A percentile compares a stretch with the other conserved stretches of the same genome.
These are phyloP conservation scores for Tolypeutes matacus DNA, from an alignment of 2,797 vertebrate genomes.

Conservation along the genomic window DNA sequence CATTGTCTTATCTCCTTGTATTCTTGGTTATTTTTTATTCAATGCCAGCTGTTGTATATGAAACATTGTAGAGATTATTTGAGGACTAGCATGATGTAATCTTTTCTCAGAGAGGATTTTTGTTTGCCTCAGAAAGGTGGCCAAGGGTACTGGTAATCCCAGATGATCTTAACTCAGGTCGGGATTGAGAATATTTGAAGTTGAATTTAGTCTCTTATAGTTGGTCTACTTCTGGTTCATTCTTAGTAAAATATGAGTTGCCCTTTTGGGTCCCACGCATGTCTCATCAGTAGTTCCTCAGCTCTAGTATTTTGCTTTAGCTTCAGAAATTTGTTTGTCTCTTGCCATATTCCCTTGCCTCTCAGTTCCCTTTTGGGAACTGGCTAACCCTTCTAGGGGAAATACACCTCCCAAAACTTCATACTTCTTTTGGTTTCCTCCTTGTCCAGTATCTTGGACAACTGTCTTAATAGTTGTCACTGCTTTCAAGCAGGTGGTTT, in stretches of 20 bases:
- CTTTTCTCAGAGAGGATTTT: conserved; percentile 30
- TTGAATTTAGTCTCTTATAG: background rate
- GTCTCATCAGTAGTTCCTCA: background rate
- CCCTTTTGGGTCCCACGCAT: background rate
- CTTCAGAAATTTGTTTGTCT: background rate
- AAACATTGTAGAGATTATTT: conserved; percentile 20
- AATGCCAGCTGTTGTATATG: background rate
- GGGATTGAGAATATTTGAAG: background rate
- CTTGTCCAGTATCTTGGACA: background rate
- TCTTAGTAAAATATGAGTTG: background rate
- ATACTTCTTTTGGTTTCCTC: background rate
- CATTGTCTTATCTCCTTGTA: background rate
- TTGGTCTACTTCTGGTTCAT: background rate
- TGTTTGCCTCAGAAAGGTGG: background rate
- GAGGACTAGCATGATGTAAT: background rate
- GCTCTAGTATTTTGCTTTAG: background rate
- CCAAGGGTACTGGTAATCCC: background rate
- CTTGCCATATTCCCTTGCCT: background rate
- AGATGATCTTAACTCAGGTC: background rate
- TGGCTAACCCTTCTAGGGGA: background rate
- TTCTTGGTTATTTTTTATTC: conserved; percentile 32
- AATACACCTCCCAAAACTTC: background rate
- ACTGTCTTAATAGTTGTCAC: background rate
- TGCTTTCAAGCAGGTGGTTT: conserved; percentile 22
- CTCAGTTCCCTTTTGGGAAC: background rate